Base-by-base conservation (phyloP, 2,888 invertebrate species). In the Ichneumoninae sp. region DNA sequence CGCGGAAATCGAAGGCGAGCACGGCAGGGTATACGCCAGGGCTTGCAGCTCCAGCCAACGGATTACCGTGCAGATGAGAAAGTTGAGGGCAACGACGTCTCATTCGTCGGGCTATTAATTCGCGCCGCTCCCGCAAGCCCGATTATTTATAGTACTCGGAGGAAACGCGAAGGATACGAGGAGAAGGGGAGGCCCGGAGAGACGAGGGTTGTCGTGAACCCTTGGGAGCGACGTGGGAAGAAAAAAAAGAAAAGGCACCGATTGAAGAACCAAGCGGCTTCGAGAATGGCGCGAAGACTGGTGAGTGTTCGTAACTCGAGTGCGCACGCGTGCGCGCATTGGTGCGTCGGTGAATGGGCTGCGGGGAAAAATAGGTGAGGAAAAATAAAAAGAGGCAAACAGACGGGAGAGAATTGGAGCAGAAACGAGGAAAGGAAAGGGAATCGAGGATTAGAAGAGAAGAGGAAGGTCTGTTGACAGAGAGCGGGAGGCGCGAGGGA, bases 41-140 rank as follows among this genome's bases (percentile, higher is more conserved):
- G 66, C 54, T 65, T 77, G 70, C 66, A 33, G 57, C 65, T 65
- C 50, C 60, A 60, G 52, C 52, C 40, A 71, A 77, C 74, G 80
- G 79, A 83, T 86, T 83, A 75, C 74, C 75, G 74, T 73, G 70
- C 75, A 82, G 87, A 87, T 86, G 85, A 86, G 82, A 85, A 84
- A 87, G 85, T 86, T 84, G 84, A 84, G 86, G 83, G 69, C 86
- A 85, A 84, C 73, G 85, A 83, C 83, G 83, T 81, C 86, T 84
- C 85, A 86, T 85, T 86, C 85, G 83, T 83, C 68, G 86, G 76
- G 82, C 85, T 87, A 86, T 87, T 87, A 87, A 87, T 87, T 86
- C 83, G 83, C 74, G 75, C 85, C 74, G 85, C 81, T 84, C 73
- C 74, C 54, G 70, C 79, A 81, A 83, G 83, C 63, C 40, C 83